phyloP scores from a whole-genome alignment of 2,888 invertebrate genomes.

The Archips xylosteana region DNA sequence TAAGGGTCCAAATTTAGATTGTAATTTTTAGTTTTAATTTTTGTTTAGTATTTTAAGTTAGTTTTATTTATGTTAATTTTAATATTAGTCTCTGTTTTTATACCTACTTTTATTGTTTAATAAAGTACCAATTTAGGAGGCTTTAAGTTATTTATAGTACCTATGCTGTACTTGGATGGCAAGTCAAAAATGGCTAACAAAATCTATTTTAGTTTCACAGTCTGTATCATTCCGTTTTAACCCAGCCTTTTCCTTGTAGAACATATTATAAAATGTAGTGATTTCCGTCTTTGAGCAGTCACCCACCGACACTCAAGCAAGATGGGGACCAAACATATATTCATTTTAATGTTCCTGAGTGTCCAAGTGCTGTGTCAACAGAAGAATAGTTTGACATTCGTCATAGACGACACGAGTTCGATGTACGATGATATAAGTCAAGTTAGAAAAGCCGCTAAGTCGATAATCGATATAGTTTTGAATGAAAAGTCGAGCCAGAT shows the following conservation, averaged over 20 bases:
- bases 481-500: slow-evolving; percentile 49
- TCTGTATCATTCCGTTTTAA: too few relatives aligned
- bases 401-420: slow-evolving; percentile 55
- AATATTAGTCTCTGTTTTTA: too few relatives aligned
- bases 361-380: slow-evolving; percentile 8
- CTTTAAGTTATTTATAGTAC: too few relatives aligned
- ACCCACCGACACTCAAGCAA: not conserved
- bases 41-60: too few relatives aligned
- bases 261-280: not conserved
- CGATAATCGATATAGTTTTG: slow-evolving; percentile 51
- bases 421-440: slow-evolving; percentile 51
- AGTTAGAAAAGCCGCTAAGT: slow-evolving; percentile 47
- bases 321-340: not conserved
- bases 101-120: too few relatives aligned
- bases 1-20: too few relatives aligned
- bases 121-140: too few relatives aligned
- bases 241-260: not conserved
- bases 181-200: too few relatives aligned
- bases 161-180: too few relatives aligned
- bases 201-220: too few relatives aligned
- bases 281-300: not conserved
- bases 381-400: slow-evolving; percentile 47
- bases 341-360: not conserved
- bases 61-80: too few relatives aligned
- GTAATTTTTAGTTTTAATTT: too few relatives aligned